These are phyloP conservation scores for Ovibos moschatus DNA, from an alignment of 2,113 vertebrate species.

Conservation along the genomic window DNA sequence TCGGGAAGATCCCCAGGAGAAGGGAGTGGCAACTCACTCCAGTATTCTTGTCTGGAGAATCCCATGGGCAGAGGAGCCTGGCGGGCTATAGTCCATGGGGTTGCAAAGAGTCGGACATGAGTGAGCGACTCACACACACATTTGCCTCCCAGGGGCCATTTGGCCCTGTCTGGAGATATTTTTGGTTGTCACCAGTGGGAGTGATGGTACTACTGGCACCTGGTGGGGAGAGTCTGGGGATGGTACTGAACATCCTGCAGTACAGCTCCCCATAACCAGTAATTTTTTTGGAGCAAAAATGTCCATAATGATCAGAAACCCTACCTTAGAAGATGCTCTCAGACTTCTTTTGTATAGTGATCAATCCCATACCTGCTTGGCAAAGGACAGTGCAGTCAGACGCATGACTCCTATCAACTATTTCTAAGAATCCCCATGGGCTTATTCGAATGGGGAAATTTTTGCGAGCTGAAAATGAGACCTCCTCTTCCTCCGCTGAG, in stretches of 20 bases:
- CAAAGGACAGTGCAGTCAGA: not conserved
- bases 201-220: not conserved
- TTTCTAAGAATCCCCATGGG: not conserved
- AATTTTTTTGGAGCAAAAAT: not conserved
- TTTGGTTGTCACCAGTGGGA: not conserved
- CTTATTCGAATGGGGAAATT: not conserved
- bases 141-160: not conserved
- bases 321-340: not conserved
- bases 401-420: not conserved
- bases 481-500: not conserved
- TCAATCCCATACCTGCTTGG: not conserved
- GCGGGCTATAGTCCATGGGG: not conserved
- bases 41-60: not conserved
- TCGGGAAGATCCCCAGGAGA: not conserved
- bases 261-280: not conserved
- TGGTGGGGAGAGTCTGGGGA: not conserved
- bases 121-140: not conserved
- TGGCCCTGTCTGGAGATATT: not conserved
- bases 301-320: not conserved
- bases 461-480: not conserved
- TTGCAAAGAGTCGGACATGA: not conserved
- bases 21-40: not conserved
- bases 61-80: not conserved
- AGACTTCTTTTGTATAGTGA: not conserved
- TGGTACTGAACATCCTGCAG: not conserved